Base-by-base conservation (phyloP, 2,888 invertebrate species). In the Leptura quadrifasciata region DNA sequence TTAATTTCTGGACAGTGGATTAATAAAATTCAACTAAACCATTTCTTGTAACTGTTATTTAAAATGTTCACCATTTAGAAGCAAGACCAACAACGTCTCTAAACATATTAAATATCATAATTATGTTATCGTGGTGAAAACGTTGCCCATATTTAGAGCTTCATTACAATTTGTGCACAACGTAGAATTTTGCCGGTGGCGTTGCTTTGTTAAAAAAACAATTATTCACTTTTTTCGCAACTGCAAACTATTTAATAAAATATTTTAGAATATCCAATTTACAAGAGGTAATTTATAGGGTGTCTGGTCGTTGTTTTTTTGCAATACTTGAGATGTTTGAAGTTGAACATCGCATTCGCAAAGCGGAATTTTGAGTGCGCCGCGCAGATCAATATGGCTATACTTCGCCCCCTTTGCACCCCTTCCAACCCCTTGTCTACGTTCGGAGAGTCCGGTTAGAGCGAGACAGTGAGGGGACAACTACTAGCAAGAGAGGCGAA, bases 371-470 rank as follows among this genome's bases (percentile, higher is more conserved):
- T 76, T 74, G 79, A 78, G 81, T 84, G 84, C 84, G 83, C 84
- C 47, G 84, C 85, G 84, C 85, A 84, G 85, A 85, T 85, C 85
- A 85, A 85, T 85, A 85, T 83, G 82, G 82, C 79, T 68, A 80
- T 80, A 83, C 80, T 81, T 77, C 82, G 47, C 74, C 80, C 79
- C 79, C 81, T 74, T 76, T 76, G 76, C 81, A 76, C 75, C 81
- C 77, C 81, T 72, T 74, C 57, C 70, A 72, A 60, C 76, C 80
- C 79, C 79, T 75, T 78, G 77, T 75, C 79, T 76, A 71, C 76
- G 71, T 76, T 75, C 64, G 76, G 74, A 74, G 77, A 72, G 77
- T 75, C 74, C 71, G 74, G 67, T 31, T 60, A 54, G 74, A 63
- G 64, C 12, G 52, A 55, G 64, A 64, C 24, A 21, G 35, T 20